Evolutionary conservation across 2,797 vertebrate genomes (phyloP), one percentile per base, ranked within the genome.

Genomic region (Hippocampus kuda): DNA sequence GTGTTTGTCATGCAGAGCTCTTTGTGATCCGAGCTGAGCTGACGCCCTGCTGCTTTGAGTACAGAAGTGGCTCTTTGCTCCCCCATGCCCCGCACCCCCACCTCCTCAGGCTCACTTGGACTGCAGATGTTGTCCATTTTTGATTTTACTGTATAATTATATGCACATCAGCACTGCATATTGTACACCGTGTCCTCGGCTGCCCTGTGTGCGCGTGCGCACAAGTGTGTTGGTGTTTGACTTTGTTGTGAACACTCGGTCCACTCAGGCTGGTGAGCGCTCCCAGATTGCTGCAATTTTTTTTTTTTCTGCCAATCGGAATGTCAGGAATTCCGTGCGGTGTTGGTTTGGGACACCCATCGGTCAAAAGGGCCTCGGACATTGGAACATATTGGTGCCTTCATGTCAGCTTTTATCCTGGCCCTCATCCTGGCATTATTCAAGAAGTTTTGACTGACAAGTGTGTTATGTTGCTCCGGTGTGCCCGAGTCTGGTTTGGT

Each of bases 251-350:
- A 79, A 83, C 71, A 76, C 77, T 77, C 67, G 75, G 77, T 60
- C 20, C 59, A 4, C 59, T 65, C 74, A 66, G 76, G 63, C 80
- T 77, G 75, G 77, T 79, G 81, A 85, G 73, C 26, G 54, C 83
- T 85, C 79, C 79, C 79, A 38, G 71, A 80, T 76, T 80, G 77
- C 81, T 83, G 78, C 80, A 81, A 83, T 88, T 84, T 83, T 46
- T 82, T 85, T 85, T 34, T 34, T 80, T 42, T 44, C 8, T 24
- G 8, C 76, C 69, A 69, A 49, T 72, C 77, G 76, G 83, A 87
- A 89, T 86, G 78, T 81, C 66, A 84, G 69, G 87, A 89, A 88
- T 88, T 80, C 70, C 71, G 73, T 87, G 85, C 81, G 82, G 84
- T 84, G 81, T 81, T 73, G 70, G 79, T 82, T 72, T 82, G 81